phyloP scores from a whole-genome alignment of 2,888 invertebrate genomes.

The Drosophila maculinotata region DNA sequence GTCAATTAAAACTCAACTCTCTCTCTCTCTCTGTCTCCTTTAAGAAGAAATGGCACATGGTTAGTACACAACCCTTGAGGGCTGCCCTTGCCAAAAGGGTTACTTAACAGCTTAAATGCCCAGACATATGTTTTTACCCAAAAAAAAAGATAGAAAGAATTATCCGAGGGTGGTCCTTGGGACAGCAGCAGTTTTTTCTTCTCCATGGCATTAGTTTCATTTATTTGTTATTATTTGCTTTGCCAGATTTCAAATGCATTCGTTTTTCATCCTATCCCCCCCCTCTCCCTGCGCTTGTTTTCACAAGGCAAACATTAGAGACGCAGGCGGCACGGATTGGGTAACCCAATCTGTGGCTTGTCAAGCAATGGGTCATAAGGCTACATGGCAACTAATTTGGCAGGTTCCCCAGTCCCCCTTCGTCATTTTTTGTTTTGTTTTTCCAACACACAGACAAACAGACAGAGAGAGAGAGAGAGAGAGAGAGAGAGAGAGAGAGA shows the following conservation, averaged over 20 bases:
- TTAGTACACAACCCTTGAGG: constrained; percentile 34
- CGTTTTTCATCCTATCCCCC: constrained; percentile 20
- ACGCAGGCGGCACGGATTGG: constrained; percentile 56
- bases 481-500: constrained; percentile 14
- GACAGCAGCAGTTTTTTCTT: constrained; percentile 14
- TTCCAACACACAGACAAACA: constrained; percentile 52
- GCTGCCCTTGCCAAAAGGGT: constrained; percentile 60
- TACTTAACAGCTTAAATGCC: constrained; percentile 66
- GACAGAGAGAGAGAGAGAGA: constrained; percentile 19
- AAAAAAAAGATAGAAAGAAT: constrained; percentile 1
- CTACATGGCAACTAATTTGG: constrained; percentile 72
- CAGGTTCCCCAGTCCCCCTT: constrained; percentile 45
- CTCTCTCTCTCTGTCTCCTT: constrained; percentile 2
- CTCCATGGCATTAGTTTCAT: constrained; percentile 68
- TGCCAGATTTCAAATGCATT: constrained; percentile 64
- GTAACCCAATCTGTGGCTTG: constrained; percentile 75
- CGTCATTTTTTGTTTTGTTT: constrained; percentile 46
- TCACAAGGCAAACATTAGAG: constrained; percentile 57
- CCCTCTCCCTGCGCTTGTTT: constrained; percentile 30
- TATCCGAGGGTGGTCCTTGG: constrained; percentile 61
- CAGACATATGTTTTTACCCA: constrained; percentile 60
- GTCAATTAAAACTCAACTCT: constrained; percentile 62
- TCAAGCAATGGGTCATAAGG: constrained; percentile 70
- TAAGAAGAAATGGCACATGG: constrained; percentile 62
- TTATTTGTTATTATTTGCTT: constrained; percentile 73